Evolutionary conservation across 2,888 invertebrate genomes (phyloP), one percentile per base, ranked within the genome.

Genomic region (Ecdyonurus torrentis): DNA sequence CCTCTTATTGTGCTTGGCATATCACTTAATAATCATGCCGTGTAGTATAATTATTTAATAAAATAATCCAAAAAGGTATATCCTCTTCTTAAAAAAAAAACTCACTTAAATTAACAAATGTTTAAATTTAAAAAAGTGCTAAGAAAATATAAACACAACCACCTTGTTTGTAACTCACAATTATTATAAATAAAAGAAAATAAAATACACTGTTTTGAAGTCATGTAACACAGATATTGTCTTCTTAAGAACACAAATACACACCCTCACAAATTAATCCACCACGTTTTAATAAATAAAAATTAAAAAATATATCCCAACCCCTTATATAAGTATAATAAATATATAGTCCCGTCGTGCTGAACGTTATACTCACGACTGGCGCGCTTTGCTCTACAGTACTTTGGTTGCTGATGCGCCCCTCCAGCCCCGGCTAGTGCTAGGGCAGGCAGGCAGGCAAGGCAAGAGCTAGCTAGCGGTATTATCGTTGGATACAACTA

Each of bases 1-100:
- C 63, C 63, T 63, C 63, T 63, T 59, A 63, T 63, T 63, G 63
- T 63, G 59, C 63, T 63, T 58, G 63, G 63, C 63, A 63, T 63
- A 63, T 63, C 63, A 63, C 63, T 63, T 63, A 50, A 63, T 59
- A 59, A 63, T 63, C 63, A 63, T 63, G 20, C 55, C 55, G 55
- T 22, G 55, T 20, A 7, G 37, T 37, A 37, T 37, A 37, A 37
- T 37, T 37, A 15, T 37, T 37, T 37, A 10, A 37, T 10, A 37
- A 37, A 10, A 37, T 10, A 37, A 37, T 37, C 37, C 37, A 37
- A 37, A 37, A 5, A n/a, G n/a, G n/a, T n/a, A n/a, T n/a, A n/a
- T n/a, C n/a, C 15, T 37, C 37, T 10, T 15, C 15, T 37, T 5
- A 37, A 37, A 37, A 37, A 37, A 37, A 37, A 37, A 10, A 37